Evolutionary conservation across 2,888 invertebrate species (phyloP).

Genomic region (Dynastes maya): DNA sequence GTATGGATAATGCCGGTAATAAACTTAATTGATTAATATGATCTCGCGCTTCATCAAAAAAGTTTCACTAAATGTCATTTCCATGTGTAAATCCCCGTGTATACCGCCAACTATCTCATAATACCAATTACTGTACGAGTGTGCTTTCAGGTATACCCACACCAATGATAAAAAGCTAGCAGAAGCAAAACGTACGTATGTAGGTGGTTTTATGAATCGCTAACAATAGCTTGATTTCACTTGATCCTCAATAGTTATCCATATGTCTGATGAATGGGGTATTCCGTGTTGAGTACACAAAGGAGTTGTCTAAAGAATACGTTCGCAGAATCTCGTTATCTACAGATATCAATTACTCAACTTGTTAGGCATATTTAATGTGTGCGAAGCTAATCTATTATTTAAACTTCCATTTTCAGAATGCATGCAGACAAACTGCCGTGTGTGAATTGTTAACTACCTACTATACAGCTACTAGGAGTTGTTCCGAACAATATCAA

Average conservation of each 20-base stretch:
- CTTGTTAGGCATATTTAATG: too few relatives aligned
- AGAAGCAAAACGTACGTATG: neutral
- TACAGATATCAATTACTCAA: too few relatives aligned
- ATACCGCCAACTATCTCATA: conserved; percentile 23
- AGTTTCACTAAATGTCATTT: conserved; percentile 38
- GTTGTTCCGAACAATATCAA: too few relatives aligned
- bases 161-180: conserved; percentile 24
- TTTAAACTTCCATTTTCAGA: too few relatives aligned
- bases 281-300: neutral
- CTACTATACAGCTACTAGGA: too few relatives aligned
- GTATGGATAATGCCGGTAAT: conserved; percentile 33
- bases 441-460: too few relatives aligned
- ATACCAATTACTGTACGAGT: conserved; percentile 24
- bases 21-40: conserved; percentile 42
- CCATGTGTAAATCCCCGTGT: conserved; percentile 24
- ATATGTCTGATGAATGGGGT: neutral
- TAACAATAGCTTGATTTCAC: conserved; percentile 41
- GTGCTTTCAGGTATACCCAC: neutral
- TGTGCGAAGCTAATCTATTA: too few relatives aligned
- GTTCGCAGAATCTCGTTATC: conserved; percentile 1
- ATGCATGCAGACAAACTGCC: too few relatives aligned
- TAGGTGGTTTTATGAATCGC: conserved; percentile 40
- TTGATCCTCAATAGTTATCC: conserved; percentile 30
- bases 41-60: conserved; percentile 34
- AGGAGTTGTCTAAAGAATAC: neutral